phyloP scores from a whole-genome alignment of 1,140 invertebrate genomes.

The Ylistrum balloti region DNA sequence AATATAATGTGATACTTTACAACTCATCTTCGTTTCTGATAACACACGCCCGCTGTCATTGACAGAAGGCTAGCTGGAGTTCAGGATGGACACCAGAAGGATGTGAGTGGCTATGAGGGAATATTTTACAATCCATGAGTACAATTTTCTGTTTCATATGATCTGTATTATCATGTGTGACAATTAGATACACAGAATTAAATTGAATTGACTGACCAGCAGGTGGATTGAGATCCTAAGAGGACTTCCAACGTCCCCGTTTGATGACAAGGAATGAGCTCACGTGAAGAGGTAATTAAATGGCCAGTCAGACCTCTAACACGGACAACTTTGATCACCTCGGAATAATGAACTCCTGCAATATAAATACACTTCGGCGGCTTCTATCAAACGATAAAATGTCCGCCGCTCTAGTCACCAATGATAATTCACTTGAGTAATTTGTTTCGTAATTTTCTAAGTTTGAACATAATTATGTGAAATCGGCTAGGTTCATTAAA shows the following conservation, averaged over 20 bases:
- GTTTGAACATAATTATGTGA: conserved; percentile 2
- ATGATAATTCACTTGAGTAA: background rate
- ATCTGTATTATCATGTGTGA: too few relatives aligned
- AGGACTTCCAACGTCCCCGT: background rate
- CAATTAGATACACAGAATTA: too few relatives aligned
- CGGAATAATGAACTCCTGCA: background rate
- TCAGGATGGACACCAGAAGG: too few relatives aligned
- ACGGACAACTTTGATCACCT: background rate
- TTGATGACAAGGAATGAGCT: background rate
- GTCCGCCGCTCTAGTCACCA: background rate
- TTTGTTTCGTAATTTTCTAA: background rate
- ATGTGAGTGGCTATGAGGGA: too few relatives aligned
- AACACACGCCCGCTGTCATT: too few relatives aligned
- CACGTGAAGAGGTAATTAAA: background rate
- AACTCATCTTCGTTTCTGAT: too few relatives aligned
- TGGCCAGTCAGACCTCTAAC: background rate
- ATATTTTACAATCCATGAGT: too few relatives aligned
- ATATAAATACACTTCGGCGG: background rate
- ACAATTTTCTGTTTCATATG: too few relatives aligned
- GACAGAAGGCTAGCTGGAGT: too few relatives aligned
- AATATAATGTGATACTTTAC: too few relatives aligned
- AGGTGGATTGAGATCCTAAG: background rate
- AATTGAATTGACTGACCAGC: background rate
- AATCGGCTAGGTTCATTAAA: conserved; percentile 8
- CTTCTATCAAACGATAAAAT: background rate